These are phyloP conservation scores for Lepidonotus clava DNA, from an alignment of 2,888 invertebrate species.

Conservation along the genomic window DNA sequence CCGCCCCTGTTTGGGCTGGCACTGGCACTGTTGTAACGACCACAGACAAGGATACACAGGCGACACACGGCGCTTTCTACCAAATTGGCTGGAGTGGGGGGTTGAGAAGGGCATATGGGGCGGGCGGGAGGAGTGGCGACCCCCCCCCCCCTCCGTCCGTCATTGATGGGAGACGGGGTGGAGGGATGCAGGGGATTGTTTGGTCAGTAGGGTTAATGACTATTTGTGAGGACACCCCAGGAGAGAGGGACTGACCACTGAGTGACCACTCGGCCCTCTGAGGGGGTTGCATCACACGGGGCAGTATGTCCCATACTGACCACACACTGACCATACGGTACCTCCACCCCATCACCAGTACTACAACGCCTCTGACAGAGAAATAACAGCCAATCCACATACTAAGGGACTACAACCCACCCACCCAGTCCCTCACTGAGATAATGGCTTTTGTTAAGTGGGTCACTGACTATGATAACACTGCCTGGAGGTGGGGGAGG, in stretches of 20 bases:
- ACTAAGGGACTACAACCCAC: too few relatives aligned
- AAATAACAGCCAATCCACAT: too few relatives aligned
- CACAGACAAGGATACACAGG: neutral
- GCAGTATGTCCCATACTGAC: neutral
- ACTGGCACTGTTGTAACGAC: constrained; percentile 23
- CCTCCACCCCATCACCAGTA: neutral
- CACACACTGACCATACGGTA: neutral
- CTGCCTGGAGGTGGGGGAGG: neutral
- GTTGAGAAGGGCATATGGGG: neutral
- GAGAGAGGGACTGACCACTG: neutral
- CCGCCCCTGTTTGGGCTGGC: neutral
- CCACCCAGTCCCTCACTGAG: neutral
- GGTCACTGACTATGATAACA: neutral
- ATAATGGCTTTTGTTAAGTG: constrained; percentile 5
- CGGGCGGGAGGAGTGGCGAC: neutral
- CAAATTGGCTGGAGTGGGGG: constrained; percentile 10
- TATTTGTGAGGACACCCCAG: neutral
- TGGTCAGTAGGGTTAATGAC: constrained; percentile 9
- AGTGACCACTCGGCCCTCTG: neutral
- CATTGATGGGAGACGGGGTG: too few relatives aligned
- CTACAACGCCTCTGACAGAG: neutral
- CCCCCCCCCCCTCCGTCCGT: neutral
- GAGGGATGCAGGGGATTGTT: too few relatives aligned
- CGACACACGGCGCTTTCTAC: neutral
- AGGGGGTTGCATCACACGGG: neutral